phyloP scores from a whole-genome alignment of 2,113 vertebrate genomes.

The Cyanoderma ruficeps region DNA sequence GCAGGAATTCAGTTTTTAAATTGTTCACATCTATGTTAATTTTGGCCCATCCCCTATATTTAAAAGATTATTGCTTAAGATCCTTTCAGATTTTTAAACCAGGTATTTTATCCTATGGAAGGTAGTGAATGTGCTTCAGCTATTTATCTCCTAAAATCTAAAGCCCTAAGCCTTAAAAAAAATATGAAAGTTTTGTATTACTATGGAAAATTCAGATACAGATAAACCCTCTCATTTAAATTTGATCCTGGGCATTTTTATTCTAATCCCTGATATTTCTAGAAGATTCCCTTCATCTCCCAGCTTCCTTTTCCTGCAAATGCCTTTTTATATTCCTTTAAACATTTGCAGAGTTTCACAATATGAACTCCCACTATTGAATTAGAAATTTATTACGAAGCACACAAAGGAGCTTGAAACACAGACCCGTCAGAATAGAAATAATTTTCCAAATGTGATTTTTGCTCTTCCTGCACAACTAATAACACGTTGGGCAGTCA shows the following conservation, averaged over 20 bases:
- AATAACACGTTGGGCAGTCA: background rate
- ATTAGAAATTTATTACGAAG: background rate
- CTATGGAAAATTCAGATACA: background rate
- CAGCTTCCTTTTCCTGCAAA: background rate
- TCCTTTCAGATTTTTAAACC: background rate
- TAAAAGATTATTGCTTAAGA: background rate
- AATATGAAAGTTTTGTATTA: background rate
- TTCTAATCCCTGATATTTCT: background rate
- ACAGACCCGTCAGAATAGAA: background rate
- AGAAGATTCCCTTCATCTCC: background rate
- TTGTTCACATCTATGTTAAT: background rate
- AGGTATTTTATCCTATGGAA: background rate
- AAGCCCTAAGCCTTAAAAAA: background rate
- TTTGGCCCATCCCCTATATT: background rate
- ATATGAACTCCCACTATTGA: constrained; percentile 5
- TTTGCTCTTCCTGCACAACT: background rate
- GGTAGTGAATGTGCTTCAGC: background rate
- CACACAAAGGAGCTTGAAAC: background rate
- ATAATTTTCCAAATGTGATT: background rate
- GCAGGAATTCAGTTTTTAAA: background rate
- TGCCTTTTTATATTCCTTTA: background rate
- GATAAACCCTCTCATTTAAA: background rate
- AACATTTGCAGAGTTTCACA: background rate
- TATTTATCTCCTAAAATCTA: background rate
- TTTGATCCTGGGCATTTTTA: background rate